Evolutionary conservation across 2,113 vertebrate species (phyloP), one percentile per base, ranked within the genome.

Genomic region (Shinisaurus crocodilurus): DNA sequence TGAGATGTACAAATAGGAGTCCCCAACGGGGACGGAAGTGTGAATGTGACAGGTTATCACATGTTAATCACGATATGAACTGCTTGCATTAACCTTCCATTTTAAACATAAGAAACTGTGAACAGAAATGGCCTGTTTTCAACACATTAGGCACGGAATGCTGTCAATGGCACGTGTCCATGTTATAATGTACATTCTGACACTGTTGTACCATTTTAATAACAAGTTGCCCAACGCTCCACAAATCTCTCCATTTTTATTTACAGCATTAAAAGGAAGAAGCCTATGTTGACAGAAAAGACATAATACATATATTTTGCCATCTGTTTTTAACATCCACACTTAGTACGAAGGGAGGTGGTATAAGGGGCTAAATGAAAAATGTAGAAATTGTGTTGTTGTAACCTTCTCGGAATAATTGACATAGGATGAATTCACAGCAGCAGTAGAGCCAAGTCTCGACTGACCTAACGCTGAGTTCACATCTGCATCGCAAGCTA

Each of bases 61-160:
- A 75, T 45, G 43, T n/a, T 88, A 43, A 80, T 69, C 34, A 69
- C 43, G 12, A 48, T 25, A 60, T 79, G 75, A 79, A n/a, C 18
- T 34, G 6, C 13, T 65, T 50, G 45, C 6, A 50, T 70, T 67
- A 50, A 70, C 23, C 34, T 37, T 69, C 23, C 9, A 18, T 80
- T 81, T 50, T 25, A 34, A 88, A 69, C 37, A 81, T 37, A 37
- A 67, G 10, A 69, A 54, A 88, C 60, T 88, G 34, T 75, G 45
- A 88, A 34, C 65, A 81, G 43, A 80, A 80, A 80, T 27, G 20
- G n/a, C 32, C 32, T 69, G 43, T 3, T 43, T 84, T 3, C 57
- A 0, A 2, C 45, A 43, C 81, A 6, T 88, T 88, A 0, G 0
- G 1, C 29, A 82, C 3, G 0, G 25, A n/a, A 0, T 15, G 0